These are phyloP conservation scores for Ophion ventricosus DNA, from an alignment of 2,888 invertebrate genomes.

Conservation along the genomic window DNA sequence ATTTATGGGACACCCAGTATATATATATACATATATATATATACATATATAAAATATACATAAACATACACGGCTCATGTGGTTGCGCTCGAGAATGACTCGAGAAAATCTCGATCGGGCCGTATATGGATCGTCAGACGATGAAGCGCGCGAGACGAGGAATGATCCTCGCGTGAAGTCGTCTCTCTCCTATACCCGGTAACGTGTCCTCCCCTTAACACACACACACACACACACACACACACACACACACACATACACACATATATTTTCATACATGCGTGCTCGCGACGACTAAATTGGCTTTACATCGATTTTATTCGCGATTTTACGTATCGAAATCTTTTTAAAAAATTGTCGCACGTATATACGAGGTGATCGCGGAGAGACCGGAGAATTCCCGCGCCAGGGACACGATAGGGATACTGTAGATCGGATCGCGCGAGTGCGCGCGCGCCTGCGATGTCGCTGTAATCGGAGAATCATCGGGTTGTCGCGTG, in stretches of 20 bases:
- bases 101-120: conserved; percentile 64
- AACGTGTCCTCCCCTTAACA: conserved; percentile 25
- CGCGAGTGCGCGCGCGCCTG: neutral
- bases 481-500: conserved; percentile 47
- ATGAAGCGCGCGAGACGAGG: conserved; percentile 50
- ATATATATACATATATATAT: neutral
- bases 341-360: conserved; percentile 18
- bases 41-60: neutral
- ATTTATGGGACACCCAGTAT: too few relatives aligned
- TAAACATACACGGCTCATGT: conserved; percentile 5
- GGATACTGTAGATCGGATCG: conserved; percentile 42
- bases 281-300: conserved; percentile 22
- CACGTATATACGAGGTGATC: conserved; percentile 33
- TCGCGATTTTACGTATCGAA: conserved; percentile 42
- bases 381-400: conserved; percentile 13
- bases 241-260: conserved; percentile 9
- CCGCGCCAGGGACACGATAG: neutral
- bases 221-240: neutral
- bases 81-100: conserved; percentile 59
- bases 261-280: conserved; percentile 1
- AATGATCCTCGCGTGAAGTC: conserved; percentile 54
- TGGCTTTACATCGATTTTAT: conserved; percentile 46
- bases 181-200: conserved; percentile 7
- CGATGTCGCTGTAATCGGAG: conserved; percentile 53
- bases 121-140: conserved; percentile 66